Evolutionary conservation across 30 jellyfish, hydroid and myxozoan species (phyloP).

Genomic region (Euphysa ruthae): DNA sequence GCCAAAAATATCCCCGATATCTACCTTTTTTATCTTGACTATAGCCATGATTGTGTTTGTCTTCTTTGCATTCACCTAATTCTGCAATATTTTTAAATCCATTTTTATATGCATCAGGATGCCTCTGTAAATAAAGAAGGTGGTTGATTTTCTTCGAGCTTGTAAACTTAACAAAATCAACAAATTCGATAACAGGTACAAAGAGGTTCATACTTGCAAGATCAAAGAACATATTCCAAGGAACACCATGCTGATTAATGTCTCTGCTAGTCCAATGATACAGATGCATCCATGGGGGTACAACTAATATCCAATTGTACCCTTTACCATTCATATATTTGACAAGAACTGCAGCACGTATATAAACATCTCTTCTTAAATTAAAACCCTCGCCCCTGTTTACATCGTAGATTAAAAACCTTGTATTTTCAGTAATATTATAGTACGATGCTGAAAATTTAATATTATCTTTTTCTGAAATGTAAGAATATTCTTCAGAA

Average conservation of each 20-base stretch:
- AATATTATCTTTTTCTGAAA: neutral
- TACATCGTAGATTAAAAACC: slow-evolving; percentile 68
- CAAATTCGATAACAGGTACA: slow-evolving; percentile 79
- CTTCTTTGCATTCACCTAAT: slow-evolving; percentile 43
- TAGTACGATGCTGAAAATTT: neutral
- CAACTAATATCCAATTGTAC: slow-evolving; percentile 63
- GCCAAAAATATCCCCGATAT: slow-evolving; percentile 75
- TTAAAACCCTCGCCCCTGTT: slow-evolving; percentile 97
- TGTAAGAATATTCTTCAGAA: neutral
- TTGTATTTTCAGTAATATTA: slow-evolving; percentile 25
- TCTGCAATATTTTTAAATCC: slow-evolving; percentile 87
- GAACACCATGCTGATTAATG: slow-evolving; percentile 45
- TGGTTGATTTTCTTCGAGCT: slow-evolving; percentile 64
- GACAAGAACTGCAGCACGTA: slow-evolving; percentile 83
- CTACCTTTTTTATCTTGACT: slow-evolving; percentile 44
- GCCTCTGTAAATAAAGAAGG: slow-evolving; percentile 78
- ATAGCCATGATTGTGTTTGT: slow-evolving; percentile 41
- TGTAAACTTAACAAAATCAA: slow-evolving; percentile 26
- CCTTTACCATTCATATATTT: slow-evolving; percentile 50
- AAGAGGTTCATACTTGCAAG: slow-evolving; percentile 48
- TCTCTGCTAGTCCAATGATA: slow-evolving; percentile 77
- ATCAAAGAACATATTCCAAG: slow-evolving; percentile 81
- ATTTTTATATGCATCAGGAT: slow-evolving; percentile 68
- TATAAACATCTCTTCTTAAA: slow-evolving; percentile 78
- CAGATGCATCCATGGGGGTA: slow-evolving; percentile 92